A percentile compares a stretch with the other conserved stretches of the same genome.
These are phyloP conservation scores for Chymomyza procnemis DNA, from an alignment of 2,888 invertebrate genomes.

Conservation along the genomic window DNA sequence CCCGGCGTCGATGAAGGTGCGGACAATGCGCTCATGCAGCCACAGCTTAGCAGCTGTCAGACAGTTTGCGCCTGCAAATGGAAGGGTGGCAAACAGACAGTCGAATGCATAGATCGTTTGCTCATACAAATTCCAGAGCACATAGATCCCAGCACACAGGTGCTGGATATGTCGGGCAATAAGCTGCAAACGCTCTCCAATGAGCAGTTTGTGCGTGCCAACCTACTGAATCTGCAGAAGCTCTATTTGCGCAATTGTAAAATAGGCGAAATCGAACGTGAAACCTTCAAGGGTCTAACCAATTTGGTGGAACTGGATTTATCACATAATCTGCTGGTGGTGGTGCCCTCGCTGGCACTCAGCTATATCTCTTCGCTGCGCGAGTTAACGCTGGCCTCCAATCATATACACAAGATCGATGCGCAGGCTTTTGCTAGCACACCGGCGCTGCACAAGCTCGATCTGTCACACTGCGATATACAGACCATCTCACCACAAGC, in stretches of 20 bases:
- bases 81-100: conserved; percentile 95
- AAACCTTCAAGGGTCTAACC: conserved; percentile 90
- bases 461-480: conserved; percentile 90
- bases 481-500: conserved; percentile 87
- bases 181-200: conserved; percentile 89
- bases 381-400: conserved; percentile 88
- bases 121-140: conserved; percentile 91
- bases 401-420: conserved; percentile 89
- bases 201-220: conserved; percentile 89
- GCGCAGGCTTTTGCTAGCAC: conserved; percentile 86
- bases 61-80: conserved; percentile 93
- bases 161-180: conserved; percentile 92
- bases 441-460: conserved; percentile 88
- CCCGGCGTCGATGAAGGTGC: not conserved
- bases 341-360: conserved; percentile 89
- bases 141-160: conserved; percentile 93
- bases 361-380: conserved; percentile 88
- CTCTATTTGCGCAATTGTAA: conserved; percentile 90
- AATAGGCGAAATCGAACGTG: conserved; percentile 90
- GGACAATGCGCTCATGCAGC: conserved; percentile 58
- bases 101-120: conserved; percentile 91
- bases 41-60: conserved; percentile 79
- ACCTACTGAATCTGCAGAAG: conserved; percentile 91
- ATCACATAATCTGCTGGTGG: conserved; percentile 89
- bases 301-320: conserved; percentile 94